Conservation (phyloP, 1,140 invertebrate species). For the Physella acuta region DNA sequence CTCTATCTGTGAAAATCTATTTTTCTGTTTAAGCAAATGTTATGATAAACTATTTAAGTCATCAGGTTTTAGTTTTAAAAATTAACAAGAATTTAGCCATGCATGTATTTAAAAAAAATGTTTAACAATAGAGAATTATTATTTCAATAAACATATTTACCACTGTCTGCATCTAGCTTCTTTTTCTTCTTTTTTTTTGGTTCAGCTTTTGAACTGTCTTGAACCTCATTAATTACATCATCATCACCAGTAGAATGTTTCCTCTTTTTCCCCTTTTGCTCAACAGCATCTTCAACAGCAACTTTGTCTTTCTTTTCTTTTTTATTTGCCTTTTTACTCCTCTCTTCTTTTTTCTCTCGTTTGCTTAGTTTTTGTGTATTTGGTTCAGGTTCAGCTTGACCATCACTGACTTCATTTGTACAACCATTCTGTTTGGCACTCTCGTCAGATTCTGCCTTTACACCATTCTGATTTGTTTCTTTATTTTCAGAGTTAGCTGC, state of each 20-base stretch:
- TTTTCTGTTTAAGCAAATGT: no score
- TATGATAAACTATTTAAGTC: no score
- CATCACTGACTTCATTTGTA: no score
- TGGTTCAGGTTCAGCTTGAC: constrained; percentile 24
- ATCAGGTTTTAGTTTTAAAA: no score
- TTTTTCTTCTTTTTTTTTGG: constrained; percentile 25
- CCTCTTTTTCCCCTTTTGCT: constrained; percentile 26
- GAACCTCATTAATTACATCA: not conserved
- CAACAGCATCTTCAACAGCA: not conserved
- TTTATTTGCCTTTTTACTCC: constrained; percentile 18
- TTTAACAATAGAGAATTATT: not conserved
- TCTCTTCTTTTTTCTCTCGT: constrained; percentile 22
- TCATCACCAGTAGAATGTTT: constrained; percentile 21
- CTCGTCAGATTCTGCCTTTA: not conserved
- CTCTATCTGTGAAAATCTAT: no score
- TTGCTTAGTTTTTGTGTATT: constrained; percentile 23
- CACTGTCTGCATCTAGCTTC: not conserved
- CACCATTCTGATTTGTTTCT: constrained; percentile 15
- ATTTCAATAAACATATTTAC: not conserved
- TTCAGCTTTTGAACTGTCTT: not conserved
- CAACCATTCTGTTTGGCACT: no score
- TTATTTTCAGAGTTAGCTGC: no score
- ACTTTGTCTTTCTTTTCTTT: constrained; percentile 23
- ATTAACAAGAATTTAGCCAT: no score
- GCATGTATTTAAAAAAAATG: no score